A percentile compares a stretch with the other conserved stretches of the same genome.
These are phyloP conservation scores for Mycogona germanica DNA, from an alignment of 2,888 invertebrate species.

Conservation along the genomic window DNA sequence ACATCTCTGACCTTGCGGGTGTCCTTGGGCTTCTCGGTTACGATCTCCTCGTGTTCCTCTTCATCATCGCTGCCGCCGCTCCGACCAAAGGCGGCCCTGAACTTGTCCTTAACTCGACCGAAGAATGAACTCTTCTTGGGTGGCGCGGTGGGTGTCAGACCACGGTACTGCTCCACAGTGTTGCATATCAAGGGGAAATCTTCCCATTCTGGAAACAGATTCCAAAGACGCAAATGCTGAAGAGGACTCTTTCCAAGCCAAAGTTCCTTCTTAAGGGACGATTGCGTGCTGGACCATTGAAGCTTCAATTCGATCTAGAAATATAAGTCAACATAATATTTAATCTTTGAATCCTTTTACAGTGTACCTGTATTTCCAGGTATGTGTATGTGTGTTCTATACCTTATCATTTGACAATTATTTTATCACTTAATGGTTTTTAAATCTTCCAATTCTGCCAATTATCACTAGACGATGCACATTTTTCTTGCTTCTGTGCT, in stretches of 20 bases:
- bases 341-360: too few species aligned
- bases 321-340: neutral
- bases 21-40: too few species aligned
- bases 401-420: too few species aligned
- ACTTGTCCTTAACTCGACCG: conserved; percentile 11
- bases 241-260: conserved; percentile 11
- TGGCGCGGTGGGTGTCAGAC: neutral
- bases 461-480: neutral
- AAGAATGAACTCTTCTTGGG: conserved; percentile 14
- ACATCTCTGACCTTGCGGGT: too few species aligned
- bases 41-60: neutral
- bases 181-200: conserved; percentile 3
- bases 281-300: conserved; percentile 11
- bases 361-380: neutral
- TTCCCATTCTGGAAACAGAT: conserved; percentile 13
- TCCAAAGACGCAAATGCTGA: conserved; percentile 9
- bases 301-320: conserved; percentile 1
- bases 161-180: neutral
- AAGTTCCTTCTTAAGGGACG: conserved; percentile 12
- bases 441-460: too few species aligned
- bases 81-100: conserved; percentile 10
- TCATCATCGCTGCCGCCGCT: conserved; percentile 7
- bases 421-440: too few species aligned
- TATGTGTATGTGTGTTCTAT: too few species aligned
- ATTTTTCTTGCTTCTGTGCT: neutral